Conservation (phyloP, 2,113 vertebrate species). For the Nothoprocta perdicaria region DNA sequence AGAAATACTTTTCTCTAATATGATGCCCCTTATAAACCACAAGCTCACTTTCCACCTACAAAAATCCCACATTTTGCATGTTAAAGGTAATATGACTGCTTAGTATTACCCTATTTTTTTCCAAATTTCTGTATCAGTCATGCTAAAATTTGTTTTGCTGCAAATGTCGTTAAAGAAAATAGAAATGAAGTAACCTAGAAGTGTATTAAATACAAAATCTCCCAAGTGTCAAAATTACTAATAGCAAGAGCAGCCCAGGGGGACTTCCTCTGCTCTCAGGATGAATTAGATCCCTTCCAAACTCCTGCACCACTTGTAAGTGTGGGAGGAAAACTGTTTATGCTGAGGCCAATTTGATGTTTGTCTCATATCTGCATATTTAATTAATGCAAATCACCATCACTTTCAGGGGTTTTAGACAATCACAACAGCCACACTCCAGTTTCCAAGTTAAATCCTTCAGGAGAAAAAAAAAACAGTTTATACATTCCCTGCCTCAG, state of each 20-base stretch:
- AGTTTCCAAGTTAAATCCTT: slow-evolving; percentile 32
- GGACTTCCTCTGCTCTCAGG: slow-evolving; percentile 29
- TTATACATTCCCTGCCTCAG: background rate
- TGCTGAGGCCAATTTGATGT: slow-evolving; percentile 63
- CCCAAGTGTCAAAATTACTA: slow-evolving; percentile 15
- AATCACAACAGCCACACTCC: slow-evolving; percentile 32
- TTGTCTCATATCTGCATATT: slow-evolving; percentile 44
- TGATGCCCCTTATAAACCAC: background rate
- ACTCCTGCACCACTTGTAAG: slow-evolving; percentile 15
- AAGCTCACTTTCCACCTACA: background rate
- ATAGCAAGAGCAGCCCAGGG: background rate
- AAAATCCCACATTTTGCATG: background rate
- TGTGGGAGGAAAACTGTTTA: slow-evolving; percentile 41
- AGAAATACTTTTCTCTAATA: background rate
- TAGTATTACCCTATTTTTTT: background rate
- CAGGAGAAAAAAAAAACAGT: slow-evolving; percentile 32
- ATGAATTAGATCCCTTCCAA: background rate
- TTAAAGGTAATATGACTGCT: background rate
- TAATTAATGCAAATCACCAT: slow-evolving; percentile 66
- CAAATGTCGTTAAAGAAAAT: background rate
- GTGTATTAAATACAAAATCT: background rate
- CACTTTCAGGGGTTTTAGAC: slow-evolving; percentile 49
- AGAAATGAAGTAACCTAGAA: background rate
- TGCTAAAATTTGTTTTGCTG: background rate
- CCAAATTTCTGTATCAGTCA: background rate